Evolutionary conservation across 2,888 invertebrate species (phyloP).

Genomic region (Cloeon dipterum): DNA sequence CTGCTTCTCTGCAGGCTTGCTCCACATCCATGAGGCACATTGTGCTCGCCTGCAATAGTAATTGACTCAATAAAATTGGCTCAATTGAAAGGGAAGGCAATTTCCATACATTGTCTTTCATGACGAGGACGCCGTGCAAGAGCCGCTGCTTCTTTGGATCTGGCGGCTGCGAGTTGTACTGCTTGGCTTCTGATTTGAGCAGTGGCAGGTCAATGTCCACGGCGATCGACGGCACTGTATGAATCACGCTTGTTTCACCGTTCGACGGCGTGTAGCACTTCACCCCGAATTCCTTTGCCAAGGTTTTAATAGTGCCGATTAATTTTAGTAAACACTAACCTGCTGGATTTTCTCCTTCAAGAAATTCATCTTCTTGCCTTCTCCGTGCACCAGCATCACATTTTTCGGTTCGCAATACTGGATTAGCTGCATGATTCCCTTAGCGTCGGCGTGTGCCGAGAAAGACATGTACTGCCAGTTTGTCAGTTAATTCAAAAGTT

Average conservation of each 20-base stretch:
- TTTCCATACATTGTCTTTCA: constrained; percentile 55
- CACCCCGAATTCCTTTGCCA: constrained; percentile 73
- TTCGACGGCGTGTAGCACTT: constrained; percentile 94
- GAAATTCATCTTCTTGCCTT: constrained; percentile 96
- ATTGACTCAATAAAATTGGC: constrained; percentile 5
- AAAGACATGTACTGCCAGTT: constrained; percentile 88
- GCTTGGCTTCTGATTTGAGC: constrained; percentile 50
- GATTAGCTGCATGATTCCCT: constrained; percentile 96
- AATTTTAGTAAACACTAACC: too few species aligned
- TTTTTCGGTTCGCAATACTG: constrained; percentile 93
- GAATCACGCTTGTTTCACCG: constrained; percentile 84
- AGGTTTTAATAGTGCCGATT: too few species aligned
- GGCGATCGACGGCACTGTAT: constrained; percentile 67
- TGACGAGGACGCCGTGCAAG: constrained; percentile 73
- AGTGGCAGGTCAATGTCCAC: constrained; percentile 70
- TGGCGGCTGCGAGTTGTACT: constrained; percentile 58
- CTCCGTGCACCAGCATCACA: constrained; percentile 94
- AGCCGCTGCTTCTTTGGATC: constrained; percentile 73
- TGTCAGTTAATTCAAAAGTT: neutral
- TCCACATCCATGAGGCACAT: constrained; percentile 71
- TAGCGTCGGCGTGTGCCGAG: constrained; percentile 98
- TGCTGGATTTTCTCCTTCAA: constrained; percentile 78
- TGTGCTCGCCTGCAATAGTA: constrained; percentile 20
- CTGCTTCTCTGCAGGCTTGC: constrained; percentile 67
- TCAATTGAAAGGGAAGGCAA: too few species aligned